phyloP scores from a whole-genome alignment of 2,113 vertebrate species.

The Microcebus ravelobensis region DNA sequence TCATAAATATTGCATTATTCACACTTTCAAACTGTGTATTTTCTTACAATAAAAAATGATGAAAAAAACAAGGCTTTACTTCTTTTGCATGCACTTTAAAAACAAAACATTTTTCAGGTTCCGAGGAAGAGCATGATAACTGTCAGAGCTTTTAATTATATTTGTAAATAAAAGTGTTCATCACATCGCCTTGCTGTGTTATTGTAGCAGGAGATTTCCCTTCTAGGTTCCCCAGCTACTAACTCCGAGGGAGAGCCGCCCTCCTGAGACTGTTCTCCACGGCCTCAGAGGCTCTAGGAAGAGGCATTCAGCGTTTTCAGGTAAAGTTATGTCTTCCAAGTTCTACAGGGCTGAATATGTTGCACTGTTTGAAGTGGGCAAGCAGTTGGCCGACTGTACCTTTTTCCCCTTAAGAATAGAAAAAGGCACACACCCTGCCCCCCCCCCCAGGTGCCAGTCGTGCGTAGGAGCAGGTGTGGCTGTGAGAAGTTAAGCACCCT shows the following conservation, averaged over 20 bases:
- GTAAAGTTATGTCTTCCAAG: neutral
- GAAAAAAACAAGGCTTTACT: constrained; percentile 94
- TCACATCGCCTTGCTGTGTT: constrained; percentile 89
- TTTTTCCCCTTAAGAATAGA: neutral
- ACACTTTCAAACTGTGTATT: constrained; percentile 96
- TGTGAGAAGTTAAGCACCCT: neutral
- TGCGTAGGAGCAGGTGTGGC: neutral
- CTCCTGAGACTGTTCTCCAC: neutral
- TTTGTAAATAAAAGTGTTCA: constrained; percentile 99
- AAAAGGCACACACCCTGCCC: neutral
- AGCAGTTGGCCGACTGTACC: neutral
- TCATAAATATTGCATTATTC: constrained; percentile 92
- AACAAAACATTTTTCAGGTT: constrained; percentile 90
- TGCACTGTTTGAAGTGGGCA: neutral
- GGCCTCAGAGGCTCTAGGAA: neutral
- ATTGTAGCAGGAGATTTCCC: constrained; percentile 79
- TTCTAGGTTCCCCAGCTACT: constrained; percentile 54
- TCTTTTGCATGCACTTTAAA: constrained; percentile 99
- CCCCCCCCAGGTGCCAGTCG: neutral
- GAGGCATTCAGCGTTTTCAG: neutral
- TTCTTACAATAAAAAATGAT: constrained; percentile 94
- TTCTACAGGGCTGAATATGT: neutral
- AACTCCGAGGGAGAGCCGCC: neutral
- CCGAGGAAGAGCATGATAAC: constrained; percentile 94
- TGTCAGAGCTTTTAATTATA: constrained; percentile 99